Conservation (phyloP, 2,113 vertebrate genomes). For the Cephalopholis sonnerati region DNA sequence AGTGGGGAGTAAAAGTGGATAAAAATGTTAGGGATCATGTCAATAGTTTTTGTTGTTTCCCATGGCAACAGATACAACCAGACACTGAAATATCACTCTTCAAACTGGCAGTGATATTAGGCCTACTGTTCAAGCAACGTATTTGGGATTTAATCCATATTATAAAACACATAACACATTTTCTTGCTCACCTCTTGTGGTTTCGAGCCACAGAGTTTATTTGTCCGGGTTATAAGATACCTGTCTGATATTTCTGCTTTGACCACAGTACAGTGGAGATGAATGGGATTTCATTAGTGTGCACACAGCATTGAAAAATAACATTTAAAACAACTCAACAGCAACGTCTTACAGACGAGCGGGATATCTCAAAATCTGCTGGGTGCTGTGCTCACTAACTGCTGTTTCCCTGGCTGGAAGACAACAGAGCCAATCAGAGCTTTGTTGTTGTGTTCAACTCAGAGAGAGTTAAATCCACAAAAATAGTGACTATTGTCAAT, state of each 20-base stretch:
- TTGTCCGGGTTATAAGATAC: background rate
- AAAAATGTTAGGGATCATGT: background rate
- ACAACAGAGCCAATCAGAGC: background rate
- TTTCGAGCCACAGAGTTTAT: background rate
- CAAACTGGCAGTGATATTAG: background rate
- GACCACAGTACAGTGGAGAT: background rate
- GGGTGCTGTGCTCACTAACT: background rate
- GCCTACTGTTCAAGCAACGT: background rate
- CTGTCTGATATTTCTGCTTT: background rate
- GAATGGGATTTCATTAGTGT: background rate
- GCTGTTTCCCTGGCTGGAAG: background rate
- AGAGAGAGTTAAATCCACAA: too few relatives aligned
- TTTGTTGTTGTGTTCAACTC: background rate
- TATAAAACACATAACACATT: background rate
- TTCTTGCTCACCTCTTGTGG: background rate
- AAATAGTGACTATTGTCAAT: too few relatives aligned
- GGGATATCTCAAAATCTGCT: background rate
- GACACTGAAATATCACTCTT: background rate
- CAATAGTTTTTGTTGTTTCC: background rate
- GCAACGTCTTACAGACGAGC: too few relatives aligned
- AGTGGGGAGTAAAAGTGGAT: slow-evolving; percentile 32
- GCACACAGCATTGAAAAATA: background rate
- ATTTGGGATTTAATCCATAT: background rate
- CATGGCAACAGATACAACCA: slow-evolving; percentile 7
- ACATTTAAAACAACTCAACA: background rate